Evolutionary conservation across 2,888 invertebrate genomes (phyloP).

Genomic region (Drosophila tanythrix): DNA sequence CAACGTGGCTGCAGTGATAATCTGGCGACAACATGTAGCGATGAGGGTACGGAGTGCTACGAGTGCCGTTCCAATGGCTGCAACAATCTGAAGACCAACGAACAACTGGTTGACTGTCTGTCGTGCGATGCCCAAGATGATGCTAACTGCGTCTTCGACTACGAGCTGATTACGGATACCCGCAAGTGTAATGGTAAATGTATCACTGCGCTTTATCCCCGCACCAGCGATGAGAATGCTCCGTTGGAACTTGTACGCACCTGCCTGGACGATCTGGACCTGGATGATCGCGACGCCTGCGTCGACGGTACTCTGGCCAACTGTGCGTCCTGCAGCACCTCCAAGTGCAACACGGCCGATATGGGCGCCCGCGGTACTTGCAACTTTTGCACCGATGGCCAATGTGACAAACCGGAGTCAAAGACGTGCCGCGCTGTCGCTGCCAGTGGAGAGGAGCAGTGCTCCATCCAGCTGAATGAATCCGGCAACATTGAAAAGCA

Average conservation of each 20-base stretch:
- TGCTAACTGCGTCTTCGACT: slow-evolving; percentile 65
- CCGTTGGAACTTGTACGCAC: slow-evolving; percentile 73
- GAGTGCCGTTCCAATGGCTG: slow-evolving; percentile 81
- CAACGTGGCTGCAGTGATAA: slow-evolving; percentile 76
- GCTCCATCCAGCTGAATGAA: slow-evolving; percentile 73
- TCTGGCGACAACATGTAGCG: slow-evolving; percentile 51
- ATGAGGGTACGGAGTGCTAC: slow-evolving; percentile 57
- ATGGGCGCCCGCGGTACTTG: slow-evolving; percentile 74
- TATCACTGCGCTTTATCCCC: slow-evolving; percentile 80
- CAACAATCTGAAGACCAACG: slow-evolving; percentile 61
- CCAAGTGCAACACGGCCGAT: slow-evolving; percentile 67
- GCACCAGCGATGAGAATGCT: slow-evolving; percentile 60
- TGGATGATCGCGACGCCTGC: slow-evolving; percentile 73
- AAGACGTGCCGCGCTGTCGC: slow-evolving; percentile 68
- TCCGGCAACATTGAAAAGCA: slow-evolving; percentile 46
- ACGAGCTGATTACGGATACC: slow-evolving; percentile 51
- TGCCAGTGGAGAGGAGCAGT: slow-evolving; percentile 64
- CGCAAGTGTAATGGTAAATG: slow-evolving; percentile 73
- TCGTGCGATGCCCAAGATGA: slow-evolving; percentile 69
- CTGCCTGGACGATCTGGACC: slow-evolving; percentile 80
- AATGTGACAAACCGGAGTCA: slow-evolving; percentile 62
- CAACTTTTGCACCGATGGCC: slow-evolving; percentile 67
- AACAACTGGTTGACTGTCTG: slow-evolving; percentile 71
- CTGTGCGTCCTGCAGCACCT: slow-evolving; percentile 67
- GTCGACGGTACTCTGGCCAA: slow-evolving; percentile 32